Base-by-base conservation (phyloP, 2,113 vertebrate genomes). In the Recurvirostra avosetta region DNA sequence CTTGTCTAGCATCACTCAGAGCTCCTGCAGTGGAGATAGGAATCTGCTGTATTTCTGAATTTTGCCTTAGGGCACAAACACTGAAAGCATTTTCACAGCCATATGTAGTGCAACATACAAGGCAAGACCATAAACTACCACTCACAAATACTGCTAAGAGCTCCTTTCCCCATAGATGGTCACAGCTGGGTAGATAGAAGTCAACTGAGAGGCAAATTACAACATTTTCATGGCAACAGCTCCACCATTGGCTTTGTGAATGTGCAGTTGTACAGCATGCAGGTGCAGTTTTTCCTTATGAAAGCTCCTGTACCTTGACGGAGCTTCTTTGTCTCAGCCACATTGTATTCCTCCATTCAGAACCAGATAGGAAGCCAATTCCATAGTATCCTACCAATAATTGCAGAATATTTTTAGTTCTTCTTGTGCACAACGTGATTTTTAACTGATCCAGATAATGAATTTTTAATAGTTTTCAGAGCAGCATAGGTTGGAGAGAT, bases 151-250 rank as follows among this genome's bases (percentile, higher is more conserved):
- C 9, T 52, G 5, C 43, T 43, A 40, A 68, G 49, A 26, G 7
- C 13, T 47, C 12, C 15, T 63, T 86, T 83, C 6, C 5, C 13
- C 25, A 7, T 4, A 27, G 15, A 8, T 40, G 12, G 6, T 56
- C 58, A n/a, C 16, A 75, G 29, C 0, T 58, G 15, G 15, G 16
- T 61, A 61, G 8, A 9, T 85, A n/a, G 5, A 73, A 81, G 21
- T 36, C 70, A 66, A 4, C 15, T 53, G 30, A 56, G 56, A 79
- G 16, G 14, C 52, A 16, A 29, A 3, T 41, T 40, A 75, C 25
- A 71, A n/a, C 0, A 0, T 91, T 93, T 83, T 72, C 13, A 15
- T 1, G 4, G 21, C 21, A 71, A 49, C 8, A 63, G 14, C 47
- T 58, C 29, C 25, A 49, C 41, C 3, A 9, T 0, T 63, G 36